Base-by-base conservation (phyloP, 2,888 invertebrate species). In the Apamea epomidion region DNA sequence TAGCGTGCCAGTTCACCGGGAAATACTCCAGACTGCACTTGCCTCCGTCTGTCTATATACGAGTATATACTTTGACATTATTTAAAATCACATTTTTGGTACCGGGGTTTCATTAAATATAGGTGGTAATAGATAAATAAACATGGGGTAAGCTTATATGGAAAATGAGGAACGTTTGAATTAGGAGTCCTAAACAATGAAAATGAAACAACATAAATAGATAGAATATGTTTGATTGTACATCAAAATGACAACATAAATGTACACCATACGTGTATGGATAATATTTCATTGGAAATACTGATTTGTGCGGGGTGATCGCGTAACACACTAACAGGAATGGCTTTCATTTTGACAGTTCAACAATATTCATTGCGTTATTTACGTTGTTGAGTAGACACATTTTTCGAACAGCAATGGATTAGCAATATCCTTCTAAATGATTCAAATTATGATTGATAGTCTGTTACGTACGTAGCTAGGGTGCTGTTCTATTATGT, bases 1-100 rank as follows among this genome's bases (percentile, higher is more conserved):
- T 45, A 69, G 65, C 87, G 87, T 86, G 69, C 77, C 54, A 25
- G 65, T 87, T 88, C 83, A 77, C 71, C 71, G 64, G 64, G 81
- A 82, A 86, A 83, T 82, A 79, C 64, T 80, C 18, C 58, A 80
- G 72, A 60, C 78, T 65, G 73, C 71, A 76, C 64, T 62, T 25
- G 48, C 21, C 58, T 58, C 21, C 18, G 18, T 76, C 42, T 37
- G 21, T 8, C 25, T 32, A 45, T 62, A 62, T 32, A 29, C 29
- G 65, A 62, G 45, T 7, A 16, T 48, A 71, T 77, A 82, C 74
- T 74, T 76, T 69, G 42, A 45, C 29, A 51, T 72, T 42, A 60
- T 76, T 75, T 21, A 37, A 65, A 76, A 62, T 72, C 6, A 18
- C 18, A 32, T 51, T 64, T 51, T 76, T 65, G 14, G 18, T n/a